Evolutionary conservation across 1,140 invertebrate genomes (phyloP).

Genomic region (Heliconius hewitsoni): DNA sequence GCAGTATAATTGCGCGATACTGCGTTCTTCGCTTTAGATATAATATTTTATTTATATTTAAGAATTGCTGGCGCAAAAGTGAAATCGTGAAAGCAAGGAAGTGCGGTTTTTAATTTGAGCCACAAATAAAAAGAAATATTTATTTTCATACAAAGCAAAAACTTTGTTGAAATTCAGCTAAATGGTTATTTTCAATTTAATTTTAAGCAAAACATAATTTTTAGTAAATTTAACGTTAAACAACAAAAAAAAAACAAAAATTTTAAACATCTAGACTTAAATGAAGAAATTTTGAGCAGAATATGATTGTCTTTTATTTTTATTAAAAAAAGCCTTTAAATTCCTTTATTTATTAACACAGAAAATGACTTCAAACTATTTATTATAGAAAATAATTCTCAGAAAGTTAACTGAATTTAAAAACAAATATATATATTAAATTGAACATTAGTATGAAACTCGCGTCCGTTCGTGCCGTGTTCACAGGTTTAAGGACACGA

Average conservation of each 20-base stretch:
- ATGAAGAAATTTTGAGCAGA: not conserved
- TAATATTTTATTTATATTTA: not conserved
- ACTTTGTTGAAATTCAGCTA: not conserved
- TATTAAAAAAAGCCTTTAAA: not conserved
- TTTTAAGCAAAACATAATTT: not conserved
- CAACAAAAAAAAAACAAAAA: not conserved
- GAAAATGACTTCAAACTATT: not conserved
- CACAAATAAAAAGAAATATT: not conserved
- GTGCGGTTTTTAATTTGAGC: not conserved
- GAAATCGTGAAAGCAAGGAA: too few relatives aligned
- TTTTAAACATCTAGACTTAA: not conserved
- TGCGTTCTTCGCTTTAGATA: not conserved
- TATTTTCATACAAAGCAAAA: not conserved
- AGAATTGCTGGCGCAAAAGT: not conserved
- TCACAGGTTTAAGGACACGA: constrained; percentile 42
- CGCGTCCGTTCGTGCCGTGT: constrained; percentile 34
- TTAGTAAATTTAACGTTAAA: too few relatives aligned
- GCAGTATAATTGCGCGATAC: not conserved
- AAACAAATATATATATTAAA: not conserved
- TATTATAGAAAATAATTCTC: not conserved
- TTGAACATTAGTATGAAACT: constrained; percentile 6
- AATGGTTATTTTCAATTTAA: not conserved
- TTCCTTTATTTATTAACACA: not conserved
- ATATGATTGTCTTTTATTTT: not conserved
- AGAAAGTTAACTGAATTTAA: not conserved